A percentile compares a stretch with the other conserved stretches of the same genome.
phyloP scores from a whole-genome alignment of 2,113 vertebrate species.

The Aythya baeri region DNA sequence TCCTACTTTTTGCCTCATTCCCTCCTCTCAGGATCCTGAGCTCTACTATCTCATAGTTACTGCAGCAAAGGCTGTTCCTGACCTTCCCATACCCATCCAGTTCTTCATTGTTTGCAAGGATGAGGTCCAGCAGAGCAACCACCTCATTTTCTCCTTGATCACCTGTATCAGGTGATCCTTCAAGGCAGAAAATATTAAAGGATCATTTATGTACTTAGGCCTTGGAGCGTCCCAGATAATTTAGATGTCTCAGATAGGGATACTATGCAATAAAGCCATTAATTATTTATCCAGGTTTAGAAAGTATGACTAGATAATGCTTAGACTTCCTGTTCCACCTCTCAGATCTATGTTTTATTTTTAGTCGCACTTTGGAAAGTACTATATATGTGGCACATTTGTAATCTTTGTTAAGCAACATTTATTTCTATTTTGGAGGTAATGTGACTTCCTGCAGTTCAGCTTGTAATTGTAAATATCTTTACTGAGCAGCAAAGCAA shows the following conservation, averaged over 20 bases:
- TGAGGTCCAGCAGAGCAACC: neutral
- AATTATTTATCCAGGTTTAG: neutral
- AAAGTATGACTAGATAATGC: neutral
- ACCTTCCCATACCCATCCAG: neutral
- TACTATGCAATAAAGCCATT: neutral
- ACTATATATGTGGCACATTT: neutral
- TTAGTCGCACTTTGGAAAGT: neutral
- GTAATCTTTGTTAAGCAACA: neutral
- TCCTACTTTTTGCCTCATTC: neutral
- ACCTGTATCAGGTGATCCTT: neutral
- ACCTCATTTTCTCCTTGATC: neutral
- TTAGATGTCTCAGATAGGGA: neutral
- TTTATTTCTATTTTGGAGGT: neutral
- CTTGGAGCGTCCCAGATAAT: neutral
- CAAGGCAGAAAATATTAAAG: neutral
- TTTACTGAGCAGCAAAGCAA: neutral
- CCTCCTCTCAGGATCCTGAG: neutral
- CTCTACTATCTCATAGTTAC: neutral
- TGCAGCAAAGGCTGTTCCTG: neutral
- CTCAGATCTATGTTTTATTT: neutral
- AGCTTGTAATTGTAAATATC: neutral
- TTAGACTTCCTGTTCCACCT: neutral
- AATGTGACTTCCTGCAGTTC: neutral
- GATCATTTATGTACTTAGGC: neutral
- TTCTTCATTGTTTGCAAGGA: neutral